These are phyloP conservation scores for Cheumatopsyche charites DNA, from an alignment of 1,140 invertebrate species.

Conservation along the genomic window DNA sequence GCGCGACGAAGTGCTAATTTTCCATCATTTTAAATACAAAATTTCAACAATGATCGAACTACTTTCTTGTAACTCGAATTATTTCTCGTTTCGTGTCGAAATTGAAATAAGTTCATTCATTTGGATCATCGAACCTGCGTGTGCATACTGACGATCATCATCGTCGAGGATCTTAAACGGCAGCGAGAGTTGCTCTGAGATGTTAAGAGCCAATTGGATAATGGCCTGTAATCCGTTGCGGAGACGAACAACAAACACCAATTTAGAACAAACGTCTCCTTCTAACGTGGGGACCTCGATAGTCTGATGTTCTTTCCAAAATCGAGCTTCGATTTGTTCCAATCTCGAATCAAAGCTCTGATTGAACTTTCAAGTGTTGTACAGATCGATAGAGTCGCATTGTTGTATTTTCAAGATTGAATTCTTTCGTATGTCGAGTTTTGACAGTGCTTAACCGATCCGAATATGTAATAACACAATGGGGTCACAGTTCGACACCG, in stretches of 20 bases:
- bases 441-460: no score
- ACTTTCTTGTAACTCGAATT: not conserved
- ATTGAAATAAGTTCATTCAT: no score
- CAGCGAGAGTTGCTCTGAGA: slow-evolving; percentile 38
- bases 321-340: not conserved
- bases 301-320: no score
- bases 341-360: no score
- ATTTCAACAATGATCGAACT: no score
- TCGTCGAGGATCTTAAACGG: slow-evolving; percentile 2
- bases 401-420: no score
- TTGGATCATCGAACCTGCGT: not conserved
- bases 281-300: no score
- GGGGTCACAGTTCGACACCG: not conserved
- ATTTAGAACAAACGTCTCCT: not conserved
- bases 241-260: slow-evolving; percentile 37
- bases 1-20: not conserved
- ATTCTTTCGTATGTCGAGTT: no score
- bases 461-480: not conserved
- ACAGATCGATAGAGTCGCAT: no score
- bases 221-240: slow-evolving; percentile 37
- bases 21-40: not conserved
- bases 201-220: slow-evolving; percentile 40
- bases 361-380: no score
- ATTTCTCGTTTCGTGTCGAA: not conserved
- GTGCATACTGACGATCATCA: not conserved